phyloP scores from a whole-genome alignment of 2,888 invertebrate species.

The Cheilosia pagana region DNA sequence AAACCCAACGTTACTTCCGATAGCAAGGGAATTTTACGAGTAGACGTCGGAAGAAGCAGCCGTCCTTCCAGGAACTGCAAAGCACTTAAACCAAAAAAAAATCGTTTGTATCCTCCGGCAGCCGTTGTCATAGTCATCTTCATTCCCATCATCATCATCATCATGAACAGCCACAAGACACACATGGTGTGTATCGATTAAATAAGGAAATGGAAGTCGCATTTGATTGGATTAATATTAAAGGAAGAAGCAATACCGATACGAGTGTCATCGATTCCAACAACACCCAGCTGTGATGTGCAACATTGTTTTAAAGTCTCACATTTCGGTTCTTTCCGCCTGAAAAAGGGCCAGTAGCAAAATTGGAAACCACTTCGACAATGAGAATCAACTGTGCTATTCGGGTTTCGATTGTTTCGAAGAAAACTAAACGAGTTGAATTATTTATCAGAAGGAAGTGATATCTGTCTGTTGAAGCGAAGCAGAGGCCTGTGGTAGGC shows the following conservation, averaged over 20 bases:
- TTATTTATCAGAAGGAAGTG: constrained; percentile 6
- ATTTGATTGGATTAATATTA: constrained; percentile 18
- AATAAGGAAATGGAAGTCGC: constrained; percentile 35
- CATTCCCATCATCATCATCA: constrained; percentile 28
- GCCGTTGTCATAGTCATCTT: constrained; percentile 8
- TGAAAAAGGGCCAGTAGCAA: constrained; percentile 3
- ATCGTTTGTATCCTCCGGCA: constrained; percentile 13
- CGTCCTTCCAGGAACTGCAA: not conserved
- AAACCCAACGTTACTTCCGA: constrained; percentile 18
- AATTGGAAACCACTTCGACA: constrained; percentile 19
- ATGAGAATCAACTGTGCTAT: constrained; percentile 38
- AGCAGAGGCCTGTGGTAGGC: not conserved
- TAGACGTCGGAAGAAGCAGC: not conserved
- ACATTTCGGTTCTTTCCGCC: constrained; percentile 39
- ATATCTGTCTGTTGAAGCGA: not conserved
- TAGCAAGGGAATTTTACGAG: not conserved
- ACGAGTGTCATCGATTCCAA: constrained; percentile 52
- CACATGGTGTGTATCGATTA: constrained; percentile 49
- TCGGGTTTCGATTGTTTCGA: constrained; percentile 36
- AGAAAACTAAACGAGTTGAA: constrained; percentile 31
- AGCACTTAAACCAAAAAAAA: not conserved
- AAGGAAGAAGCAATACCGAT: not conserved
- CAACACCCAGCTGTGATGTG: constrained; percentile 28
- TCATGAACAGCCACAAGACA: constrained; percentile 23
- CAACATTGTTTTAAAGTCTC: constrained; percentile 34